These are phyloP conservation scores for Amyelois transitella DNA, from an alignment of 1,140 invertebrate genomes.

Conservation along the genomic window DNA sequence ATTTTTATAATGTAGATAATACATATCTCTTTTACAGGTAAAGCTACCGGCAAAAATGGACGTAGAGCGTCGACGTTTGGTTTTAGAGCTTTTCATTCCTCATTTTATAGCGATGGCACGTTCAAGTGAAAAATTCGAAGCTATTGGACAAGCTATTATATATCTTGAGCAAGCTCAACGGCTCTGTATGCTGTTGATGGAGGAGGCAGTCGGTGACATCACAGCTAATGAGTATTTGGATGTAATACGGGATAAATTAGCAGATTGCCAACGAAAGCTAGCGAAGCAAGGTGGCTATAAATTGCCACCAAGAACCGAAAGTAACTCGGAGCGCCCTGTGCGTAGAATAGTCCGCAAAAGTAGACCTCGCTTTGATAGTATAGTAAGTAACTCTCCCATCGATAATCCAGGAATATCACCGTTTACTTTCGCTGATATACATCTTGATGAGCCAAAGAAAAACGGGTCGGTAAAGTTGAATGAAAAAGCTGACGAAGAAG, in stretches of 20 bases:
- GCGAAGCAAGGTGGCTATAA: slow-evolving; percentile 52
- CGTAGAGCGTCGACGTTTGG: slow-evolving; percentile 69
- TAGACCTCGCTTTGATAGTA: slow-evolving; percentile 47
- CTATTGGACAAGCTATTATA: slow-evolving; percentile 75
- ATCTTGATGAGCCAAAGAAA: slow-evolving; percentile 30
- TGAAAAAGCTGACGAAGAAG: slow-evolving; percentile 24
- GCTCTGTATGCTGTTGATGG: slow-evolving; percentile 78
- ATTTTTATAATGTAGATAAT: slow-evolving; percentile 11
- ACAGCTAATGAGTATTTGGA: slow-evolving; percentile 70
- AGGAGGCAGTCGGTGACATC: slow-evolving; percentile 68
- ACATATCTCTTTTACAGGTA: slow-evolving; percentile 45
- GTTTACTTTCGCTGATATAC: slow-evolving; percentile 58
- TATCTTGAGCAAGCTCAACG: slow-evolving; percentile 82
- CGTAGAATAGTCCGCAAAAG: slow-evolving; percentile 37
- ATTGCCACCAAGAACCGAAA: slow-evolving; percentile 41
- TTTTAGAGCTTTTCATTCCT: slow-evolving; percentile 81
- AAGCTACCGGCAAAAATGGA: slow-evolving; percentile 68
- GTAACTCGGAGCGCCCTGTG: slow-evolving; percentile 23
- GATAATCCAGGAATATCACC: slow-evolving; percentile 34
- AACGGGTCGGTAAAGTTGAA: slow-evolving; percentile 24
- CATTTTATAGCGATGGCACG: slow-evolving; percentile 81
- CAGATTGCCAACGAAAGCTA: slow-evolving; percentile 59
- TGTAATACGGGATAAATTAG: slow-evolving; percentile 64
- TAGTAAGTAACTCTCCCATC: slow-evolving; percentile 45
- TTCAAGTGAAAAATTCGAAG: slow-evolving; percentile 76